A percentile compares a stretch with the other conserved stretches of the same genome.
Evolutionary conservation across 2,888 invertebrate genomes (phyloP).

Genomic region (Hirtodrosophila alboralis): DNA sequence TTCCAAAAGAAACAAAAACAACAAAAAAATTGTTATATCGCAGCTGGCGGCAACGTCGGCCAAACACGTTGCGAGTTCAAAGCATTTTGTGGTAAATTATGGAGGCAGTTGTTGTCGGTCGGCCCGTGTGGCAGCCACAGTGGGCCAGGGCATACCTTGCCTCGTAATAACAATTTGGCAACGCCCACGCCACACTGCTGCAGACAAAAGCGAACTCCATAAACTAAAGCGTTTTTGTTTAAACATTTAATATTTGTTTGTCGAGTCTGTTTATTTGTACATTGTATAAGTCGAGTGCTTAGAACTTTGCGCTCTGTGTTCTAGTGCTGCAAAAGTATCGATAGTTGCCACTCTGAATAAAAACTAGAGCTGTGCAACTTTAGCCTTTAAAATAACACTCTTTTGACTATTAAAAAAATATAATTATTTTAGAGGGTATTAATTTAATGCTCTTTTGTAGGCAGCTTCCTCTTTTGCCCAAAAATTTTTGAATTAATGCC

Average conservation of each 20-base stretch:
- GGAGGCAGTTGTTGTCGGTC: slow-evolving; percentile 15
- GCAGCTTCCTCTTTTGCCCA: too few species aligned
- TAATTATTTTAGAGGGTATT: too few species aligned
- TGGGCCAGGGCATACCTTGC: background rate
- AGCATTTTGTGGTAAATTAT: slow-evolving; percentile 56
- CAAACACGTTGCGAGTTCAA: slow-evolving; percentile 57
- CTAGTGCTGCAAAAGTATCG: background rate
- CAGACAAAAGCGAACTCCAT: slow-evolving; percentile 3
- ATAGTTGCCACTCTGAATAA: too few species aligned
- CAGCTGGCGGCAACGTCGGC: slow-evolving; percentile 44
- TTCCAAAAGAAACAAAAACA: slow-evolving; percentile 25
- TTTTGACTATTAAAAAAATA: too few species aligned
- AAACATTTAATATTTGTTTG: slow-evolving; percentile 6
- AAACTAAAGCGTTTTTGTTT: slow-evolving; percentile 29
- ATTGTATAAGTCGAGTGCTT: slow-evolving; percentile 13
- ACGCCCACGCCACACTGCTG: slow-evolving; percentile 48
- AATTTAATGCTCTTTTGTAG: too few species aligned
- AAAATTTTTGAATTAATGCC: too few species aligned
- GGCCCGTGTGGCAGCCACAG: slow-evolving; percentile 7
- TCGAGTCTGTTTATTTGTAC: slow-evolving; percentile 17
- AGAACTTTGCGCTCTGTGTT: slow-evolving; percentile 33
- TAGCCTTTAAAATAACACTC: too few species aligned
- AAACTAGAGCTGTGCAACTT: too few species aligned
- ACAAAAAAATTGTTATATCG: slow-evolving; percentile 21
- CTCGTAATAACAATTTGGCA: slow-evolving; percentile 49